Conservation (phyloP, 1,140 invertebrate species). For the Sweltsa coloradensis region DNA sequence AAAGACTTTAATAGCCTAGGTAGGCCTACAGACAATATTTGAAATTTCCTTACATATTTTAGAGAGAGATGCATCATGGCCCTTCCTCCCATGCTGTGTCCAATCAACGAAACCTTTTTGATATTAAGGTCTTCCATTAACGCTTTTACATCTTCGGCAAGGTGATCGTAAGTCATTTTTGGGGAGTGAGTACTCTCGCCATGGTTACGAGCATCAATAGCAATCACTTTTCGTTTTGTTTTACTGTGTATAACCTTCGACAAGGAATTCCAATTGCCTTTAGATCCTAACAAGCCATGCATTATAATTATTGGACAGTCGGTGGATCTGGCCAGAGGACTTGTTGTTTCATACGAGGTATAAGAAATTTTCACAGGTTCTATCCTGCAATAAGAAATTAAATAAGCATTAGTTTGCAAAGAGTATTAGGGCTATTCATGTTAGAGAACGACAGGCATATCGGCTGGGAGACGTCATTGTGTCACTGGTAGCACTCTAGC, state of each 20-base stretch:
- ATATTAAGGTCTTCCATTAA: constrained; percentile 49
- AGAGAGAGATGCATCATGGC: constrained; percentile 68
- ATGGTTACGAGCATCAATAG: constrained; percentile 81
- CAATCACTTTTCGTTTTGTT: constrained; percentile 29
- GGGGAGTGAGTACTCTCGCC: constrained; percentile 72
- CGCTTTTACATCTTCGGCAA: constrained; percentile 57
- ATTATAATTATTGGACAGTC: constrained; percentile 7
- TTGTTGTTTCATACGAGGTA: constrained; percentile 3
- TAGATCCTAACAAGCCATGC: constrained; percentile 12
- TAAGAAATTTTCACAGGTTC: constrained; percentile 6
- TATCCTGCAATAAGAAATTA: constrained; percentile 3
- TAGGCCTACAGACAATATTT: background rate
- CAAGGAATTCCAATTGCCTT: constrained; percentile 12
- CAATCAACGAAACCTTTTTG: constrained; percentile 53
- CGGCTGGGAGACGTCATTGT: too few species aligned
- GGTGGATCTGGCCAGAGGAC: background rate
- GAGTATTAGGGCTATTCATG: too few species aligned
- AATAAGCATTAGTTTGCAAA: too few species aligned
- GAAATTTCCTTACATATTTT: constrained; percentile 34
- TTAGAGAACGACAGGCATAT: too few species aligned
- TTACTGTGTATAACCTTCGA: constrained; percentile 4
- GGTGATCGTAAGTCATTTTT: constrained; percentile 53
- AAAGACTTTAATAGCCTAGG: constrained; percentile 6
- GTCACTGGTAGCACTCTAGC: too few species aligned
- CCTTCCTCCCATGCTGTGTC: constrained; percentile 87